Evolutionary conservation across 2,888 invertebrate species (phyloP), one percentile per base, ranked within the genome.

Genomic region (Venusia cambrica): DNA sequence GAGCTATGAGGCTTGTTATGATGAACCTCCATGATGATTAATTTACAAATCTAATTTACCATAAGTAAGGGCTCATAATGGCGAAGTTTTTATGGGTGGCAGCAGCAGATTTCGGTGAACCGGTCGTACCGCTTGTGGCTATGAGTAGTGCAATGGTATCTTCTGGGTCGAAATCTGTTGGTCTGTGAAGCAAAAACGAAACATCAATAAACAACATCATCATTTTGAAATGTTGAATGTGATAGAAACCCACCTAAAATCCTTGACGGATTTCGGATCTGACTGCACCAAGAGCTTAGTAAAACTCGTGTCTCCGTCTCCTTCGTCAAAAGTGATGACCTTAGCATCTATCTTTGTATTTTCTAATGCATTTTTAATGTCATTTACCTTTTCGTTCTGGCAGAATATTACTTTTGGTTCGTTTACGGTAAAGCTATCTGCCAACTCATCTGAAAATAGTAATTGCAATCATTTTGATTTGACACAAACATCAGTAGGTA

Each of bases 341-440:
- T 49, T 30, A 1, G 59, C 39, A 2, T 59, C 48, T 8, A 59
- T 31, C 0, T 57, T 48, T 3, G 56, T 37, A 7, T 61, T 53
- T 8, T 67, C 67, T 2, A 73, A 46, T n/a, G 67, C 64, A 8
- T 62, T 24, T 28, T 70, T 61, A 0, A 73, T 47, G 2, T 58
- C 57, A 0, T 60, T 33, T 1, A 63, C 64, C 17, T 61, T 68
- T 10, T 60, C 59, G 25, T 54, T 62, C 26, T 72, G 68, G 22
- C 74, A 72, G 46, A 75, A 66, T 11, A 75, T 49, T 8, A 71
- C 41, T 29, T 65, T 69, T 0, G 73, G 72, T 7, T 37, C 49
- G 16, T 54, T 46, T 2, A 51, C 45, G 2, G 42, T 49, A 15
- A 73, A 64, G 2, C 56, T 51, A 0, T 48, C 36, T 26, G 48